Base-by-base conservation (phyloP, 2,113 vertebrate species). In the Sylvilagus bachmani region DNA sequence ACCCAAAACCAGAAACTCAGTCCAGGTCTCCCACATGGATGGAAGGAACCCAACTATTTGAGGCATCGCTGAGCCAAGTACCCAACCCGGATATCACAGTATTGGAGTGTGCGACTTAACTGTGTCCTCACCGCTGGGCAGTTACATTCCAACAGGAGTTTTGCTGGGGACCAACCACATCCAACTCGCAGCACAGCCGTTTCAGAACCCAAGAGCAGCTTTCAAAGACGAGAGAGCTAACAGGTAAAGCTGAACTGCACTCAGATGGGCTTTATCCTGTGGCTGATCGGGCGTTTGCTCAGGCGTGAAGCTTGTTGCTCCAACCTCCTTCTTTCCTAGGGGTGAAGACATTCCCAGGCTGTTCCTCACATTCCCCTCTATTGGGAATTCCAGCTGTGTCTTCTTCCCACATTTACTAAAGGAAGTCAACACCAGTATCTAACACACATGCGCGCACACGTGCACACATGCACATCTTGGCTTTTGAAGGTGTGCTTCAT, bases 401-500 rank as follows among this genome's bases (percentile, higher is more conserved):
- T 33, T 13, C 55, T 53, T 86, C 25, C 17, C 27, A 1, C 10
- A 33, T 11, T 19, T 77, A 44, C 36, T 36, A 70, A 31, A 24
- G 6, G 29, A 64, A 91, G 17, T 13, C 58, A 33, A 82, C 61
- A 44, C 17, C 36, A 62, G 5, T 8, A 84, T 81, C 71, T 17
- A 31, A 70, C 11, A 70, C 13, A 33, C 13, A 70, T 16, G 22
- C n/a, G 19, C 55, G 19, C n/a, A 71, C 13, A 21, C 36, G 31
- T 14, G 31, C 64, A 14, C 11, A 38, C 24, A n/a, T n/a, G 8
- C 17, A 33, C 9, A 10, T 2, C 6, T 51, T 62, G 44, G 16
- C 58, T 78, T 82, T 86, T 75, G 10, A 66, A 86, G 38, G 17
- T 22, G 22, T 81, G 10, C 22, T 90, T 96, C 94, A 82, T 44